phyloP scores from a whole-genome alignment of 2,888 invertebrate genomes.

The Lasioglossum figueresi region DNA sequence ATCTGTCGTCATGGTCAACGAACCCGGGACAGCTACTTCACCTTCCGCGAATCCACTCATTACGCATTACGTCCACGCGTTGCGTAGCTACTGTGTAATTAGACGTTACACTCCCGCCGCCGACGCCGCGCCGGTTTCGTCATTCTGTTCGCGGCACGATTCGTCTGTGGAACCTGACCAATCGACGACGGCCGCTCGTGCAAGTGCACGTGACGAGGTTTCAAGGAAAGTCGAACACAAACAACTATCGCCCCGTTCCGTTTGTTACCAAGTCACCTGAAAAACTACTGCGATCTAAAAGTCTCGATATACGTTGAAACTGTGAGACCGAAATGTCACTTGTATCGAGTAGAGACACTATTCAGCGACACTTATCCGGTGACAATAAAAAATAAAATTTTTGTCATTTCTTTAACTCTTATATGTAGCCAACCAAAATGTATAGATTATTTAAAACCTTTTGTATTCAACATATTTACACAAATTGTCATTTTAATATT shows the following conservation, averaged over 20 bases:
- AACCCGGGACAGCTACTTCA: conserved; percentile 71
- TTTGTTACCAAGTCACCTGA: neutral
- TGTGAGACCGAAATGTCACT: too few relatives aligned
- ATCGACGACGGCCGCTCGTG: neutral
- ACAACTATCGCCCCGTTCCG: neutral
- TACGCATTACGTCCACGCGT: conserved; percentile 54
- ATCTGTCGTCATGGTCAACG: conserved; percentile 75
- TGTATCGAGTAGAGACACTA: too few relatives aligned
- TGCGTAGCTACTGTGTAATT: conserved; percentile 45
- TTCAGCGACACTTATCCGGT: too few relatives aligned
- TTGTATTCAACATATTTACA: too few relatives aligned
- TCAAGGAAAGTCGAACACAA: neutral
- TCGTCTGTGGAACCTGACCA: neutral
- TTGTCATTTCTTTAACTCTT: too few relatives aligned
- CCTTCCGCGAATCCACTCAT: conserved; percentile 56
- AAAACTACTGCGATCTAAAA: neutral
- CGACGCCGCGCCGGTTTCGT: conserved; percentile 4
- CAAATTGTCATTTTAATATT: too few relatives aligned
- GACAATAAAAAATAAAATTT: too few relatives aligned
- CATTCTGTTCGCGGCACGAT: neutral
- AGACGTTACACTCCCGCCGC: conserved; percentile 31
- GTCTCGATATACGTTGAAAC: too few relatives aligned
- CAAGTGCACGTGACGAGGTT: neutral
- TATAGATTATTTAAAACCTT: too few relatives aligned
- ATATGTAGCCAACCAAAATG: too few relatives aligned